Conservation (phyloP, 2,888 invertebrate species). For the Himalopsyche kuldschensis region DNA sequence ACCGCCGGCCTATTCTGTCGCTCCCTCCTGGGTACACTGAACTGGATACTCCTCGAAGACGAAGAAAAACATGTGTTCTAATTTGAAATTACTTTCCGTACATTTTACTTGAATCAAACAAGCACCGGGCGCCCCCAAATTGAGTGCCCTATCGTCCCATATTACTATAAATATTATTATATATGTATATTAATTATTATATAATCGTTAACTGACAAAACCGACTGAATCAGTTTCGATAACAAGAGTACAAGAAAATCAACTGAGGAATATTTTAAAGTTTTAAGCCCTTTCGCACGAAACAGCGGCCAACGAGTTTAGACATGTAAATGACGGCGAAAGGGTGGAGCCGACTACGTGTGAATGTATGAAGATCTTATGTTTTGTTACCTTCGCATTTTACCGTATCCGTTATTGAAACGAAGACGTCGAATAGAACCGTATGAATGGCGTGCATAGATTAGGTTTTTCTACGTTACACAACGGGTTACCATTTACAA, state of each 20-base stretch:
- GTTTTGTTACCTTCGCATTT: slow-evolving; percentile 3
- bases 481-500: slow-evolving; percentile 36
- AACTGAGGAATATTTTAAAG: background rate
- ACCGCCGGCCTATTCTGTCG: slow-evolving; percentile 53
- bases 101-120: background rate
- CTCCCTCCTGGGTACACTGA: slow-evolving; percentile 67
- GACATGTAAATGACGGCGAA: background rate
- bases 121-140: background rate
- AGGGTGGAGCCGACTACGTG: slow-evolving; percentile 3
- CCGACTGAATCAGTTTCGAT: slow-evolving; percentile 14
- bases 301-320: background rate
- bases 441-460: slow-evolving; percentile 8
- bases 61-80: slow-evolving; percentile 5
- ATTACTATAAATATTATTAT: background rate
- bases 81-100: background rate
- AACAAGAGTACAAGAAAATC: slow-evolving; percentile 17
- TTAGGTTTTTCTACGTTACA: slow-evolving; percentile 33
- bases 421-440: background rate
- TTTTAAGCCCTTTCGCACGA: background rate
- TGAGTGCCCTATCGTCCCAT: background rate
- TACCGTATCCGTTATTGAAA: background rate
- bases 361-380: background rate
- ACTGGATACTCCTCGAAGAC: background rate
- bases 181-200: background rate
- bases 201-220: background rate